Conservation (phyloP, 2,797 vertebrate species). For the Buceros bicornis region DNA sequence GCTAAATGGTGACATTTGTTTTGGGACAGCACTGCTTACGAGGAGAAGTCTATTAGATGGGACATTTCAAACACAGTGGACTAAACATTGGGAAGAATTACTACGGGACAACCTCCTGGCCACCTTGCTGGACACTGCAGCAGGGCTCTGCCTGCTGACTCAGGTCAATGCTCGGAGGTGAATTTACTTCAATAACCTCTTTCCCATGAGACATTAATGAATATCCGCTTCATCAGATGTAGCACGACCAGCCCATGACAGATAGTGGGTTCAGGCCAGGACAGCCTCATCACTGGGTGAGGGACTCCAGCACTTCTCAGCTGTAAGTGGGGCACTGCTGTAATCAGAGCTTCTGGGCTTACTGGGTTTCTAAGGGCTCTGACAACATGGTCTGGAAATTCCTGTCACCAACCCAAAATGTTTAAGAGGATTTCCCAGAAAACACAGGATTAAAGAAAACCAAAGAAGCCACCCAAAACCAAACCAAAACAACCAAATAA, state of each 20-base stretch:
- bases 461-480: neutral
- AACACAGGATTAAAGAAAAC: neutral
- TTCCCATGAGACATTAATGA: neutral
- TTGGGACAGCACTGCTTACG: neutral
- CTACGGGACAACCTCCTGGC: neutral
- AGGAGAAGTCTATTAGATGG: neutral
- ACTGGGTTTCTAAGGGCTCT: neutral
- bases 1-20: neutral
- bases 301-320: neutral
- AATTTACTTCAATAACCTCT: neutral
- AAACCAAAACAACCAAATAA: neutral
- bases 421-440: neutral
- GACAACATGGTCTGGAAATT: neutral
- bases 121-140: neutral
- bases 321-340: neutral
- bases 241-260: neutral
- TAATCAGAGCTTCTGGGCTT: neutral
- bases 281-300: neutral
- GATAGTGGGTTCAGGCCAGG: neutral
- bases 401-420: neutral
- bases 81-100: neutral
- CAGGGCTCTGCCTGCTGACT: neutral
- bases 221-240: neutral
- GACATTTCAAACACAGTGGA: neutral
- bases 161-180: neutral